Conservation (phyloP, 2,888 invertebrate genomes). For the Rotaria sp. region DNA sequence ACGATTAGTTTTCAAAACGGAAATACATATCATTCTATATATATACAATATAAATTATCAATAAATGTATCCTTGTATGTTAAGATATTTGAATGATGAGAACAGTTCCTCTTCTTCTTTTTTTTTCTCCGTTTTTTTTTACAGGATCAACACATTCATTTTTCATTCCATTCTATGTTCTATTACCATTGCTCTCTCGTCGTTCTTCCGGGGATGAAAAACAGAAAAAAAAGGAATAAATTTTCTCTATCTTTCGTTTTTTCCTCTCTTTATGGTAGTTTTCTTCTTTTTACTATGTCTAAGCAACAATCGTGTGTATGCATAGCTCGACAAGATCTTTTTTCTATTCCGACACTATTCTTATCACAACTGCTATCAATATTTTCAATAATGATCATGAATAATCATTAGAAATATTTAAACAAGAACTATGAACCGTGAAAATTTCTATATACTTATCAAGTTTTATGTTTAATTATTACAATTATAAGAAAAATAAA, state of each 20-base stretch:
- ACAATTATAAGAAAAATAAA: too few species aligned
- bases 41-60: not conserved
- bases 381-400: not conserved
- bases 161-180: slow-evolving; percentile 1
- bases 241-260: slow-evolving; percentile 10
- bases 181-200: not conserved
- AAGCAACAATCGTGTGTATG: not conserved
- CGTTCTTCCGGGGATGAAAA: not conserved
- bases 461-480: too few species aligned
- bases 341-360: not conserved
- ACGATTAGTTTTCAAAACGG: not conserved
- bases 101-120: not conserved
- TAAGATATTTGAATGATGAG: not conserved
- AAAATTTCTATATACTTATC: too few species aligned
- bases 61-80: not conserved
- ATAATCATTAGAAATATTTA: not conserved
- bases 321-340: not conserved
- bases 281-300: not conserved
- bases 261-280: not conserved
- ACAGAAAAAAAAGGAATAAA: not conserved
- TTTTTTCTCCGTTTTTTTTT: not conserved
- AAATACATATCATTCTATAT: not conserved
- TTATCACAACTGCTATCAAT: not conserved
- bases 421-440: too few species aligned
- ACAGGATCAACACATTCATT: not conserved